phyloP scores from a whole-genome alignment of 2,113 vertebrate species.

The Psittacus erithacus region DNA sequence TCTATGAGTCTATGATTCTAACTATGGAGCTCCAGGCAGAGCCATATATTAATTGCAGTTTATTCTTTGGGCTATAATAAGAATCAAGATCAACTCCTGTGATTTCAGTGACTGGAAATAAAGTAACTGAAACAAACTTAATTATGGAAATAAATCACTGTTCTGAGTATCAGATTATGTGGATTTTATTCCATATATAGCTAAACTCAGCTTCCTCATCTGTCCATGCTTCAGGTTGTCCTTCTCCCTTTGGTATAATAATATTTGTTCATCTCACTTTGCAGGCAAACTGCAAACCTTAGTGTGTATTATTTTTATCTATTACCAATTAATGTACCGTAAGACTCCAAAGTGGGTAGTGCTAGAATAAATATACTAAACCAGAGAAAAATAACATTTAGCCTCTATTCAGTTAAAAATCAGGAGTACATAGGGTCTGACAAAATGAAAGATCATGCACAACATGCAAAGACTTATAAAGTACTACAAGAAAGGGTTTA shows the following conservation, averaged over 20 bases:
- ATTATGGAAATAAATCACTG: not conserved
- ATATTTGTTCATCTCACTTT: not conserved
- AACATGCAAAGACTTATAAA: not conserved
- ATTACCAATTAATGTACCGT: not conserved
- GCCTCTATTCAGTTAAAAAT: not conserved
- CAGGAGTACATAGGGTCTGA: not conserved
- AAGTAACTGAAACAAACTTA: not conserved
- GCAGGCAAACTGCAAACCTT: not conserved
- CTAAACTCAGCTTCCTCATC: not conserved
- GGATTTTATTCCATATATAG: not conserved
- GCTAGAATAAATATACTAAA: not conserved
- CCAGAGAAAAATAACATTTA: not conserved
- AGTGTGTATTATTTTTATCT: not conserved
- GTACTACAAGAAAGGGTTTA: not conserved
- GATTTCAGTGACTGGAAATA: not conserved
- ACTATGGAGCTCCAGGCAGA: not conserved
- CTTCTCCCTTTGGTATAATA: not conserved
- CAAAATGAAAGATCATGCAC: not conserved
- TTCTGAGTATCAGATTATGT: not conserved
- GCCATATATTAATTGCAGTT: not conserved
- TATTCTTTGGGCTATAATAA: not conserved
- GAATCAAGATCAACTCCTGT: not conserved
- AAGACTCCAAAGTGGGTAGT: not conserved
- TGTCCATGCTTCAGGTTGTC: not conserved
- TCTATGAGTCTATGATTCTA: no score